These are phyloP conservation scores for Arctia plantaginis DNA, from an alignment of 2,888 invertebrate species.

Conservation along the genomic window DNA sequence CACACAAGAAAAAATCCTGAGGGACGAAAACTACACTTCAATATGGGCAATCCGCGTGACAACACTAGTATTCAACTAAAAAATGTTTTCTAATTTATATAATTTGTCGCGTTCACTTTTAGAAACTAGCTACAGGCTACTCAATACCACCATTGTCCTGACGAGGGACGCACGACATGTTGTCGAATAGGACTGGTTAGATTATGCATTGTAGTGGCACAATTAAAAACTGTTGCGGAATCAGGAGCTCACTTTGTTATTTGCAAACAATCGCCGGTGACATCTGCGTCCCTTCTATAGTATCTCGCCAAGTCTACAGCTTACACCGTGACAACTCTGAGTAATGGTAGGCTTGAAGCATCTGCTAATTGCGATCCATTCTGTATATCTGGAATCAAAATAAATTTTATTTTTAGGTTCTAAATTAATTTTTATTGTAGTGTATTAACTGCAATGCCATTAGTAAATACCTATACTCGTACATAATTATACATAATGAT, in stretches of 20 bases:
- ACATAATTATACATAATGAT: too few species aligned
- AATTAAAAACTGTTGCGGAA: constrained; percentile 83
- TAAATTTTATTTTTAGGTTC: neutral
- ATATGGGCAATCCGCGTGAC: neutral
- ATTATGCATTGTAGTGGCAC: constrained; percentile 84
- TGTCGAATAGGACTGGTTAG: constrained; percentile 81
- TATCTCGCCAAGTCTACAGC: constrained; percentile 37
- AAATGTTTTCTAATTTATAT: neutral
- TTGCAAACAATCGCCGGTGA: constrained; percentile 79
- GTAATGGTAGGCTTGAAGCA: constrained; percentile 64
- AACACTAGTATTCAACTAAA: neutral
- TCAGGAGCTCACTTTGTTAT: constrained; percentile 80
- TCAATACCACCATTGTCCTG: constrained; percentile 54
- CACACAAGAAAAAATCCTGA: neutral
- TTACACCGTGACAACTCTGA: constrained; percentile 51
- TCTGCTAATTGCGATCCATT: constrained; percentile 76
- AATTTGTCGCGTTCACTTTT: neutral
- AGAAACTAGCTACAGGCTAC: constrained; percentile 25
- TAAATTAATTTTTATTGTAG: neutral
- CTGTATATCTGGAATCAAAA: constrained; percentile 50
- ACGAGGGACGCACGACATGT: constrained; percentile 72
- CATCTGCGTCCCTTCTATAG: constrained; percentile 75
- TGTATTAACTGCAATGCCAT: too few species aligned
- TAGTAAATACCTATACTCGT: too few species aligned
- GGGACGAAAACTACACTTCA: neutral